Evolutionary conservation across 1,140 invertebrate species (phyloP), one percentile per base, ranked within the genome.

Genomic region (Drosophila erecta): DNA sequence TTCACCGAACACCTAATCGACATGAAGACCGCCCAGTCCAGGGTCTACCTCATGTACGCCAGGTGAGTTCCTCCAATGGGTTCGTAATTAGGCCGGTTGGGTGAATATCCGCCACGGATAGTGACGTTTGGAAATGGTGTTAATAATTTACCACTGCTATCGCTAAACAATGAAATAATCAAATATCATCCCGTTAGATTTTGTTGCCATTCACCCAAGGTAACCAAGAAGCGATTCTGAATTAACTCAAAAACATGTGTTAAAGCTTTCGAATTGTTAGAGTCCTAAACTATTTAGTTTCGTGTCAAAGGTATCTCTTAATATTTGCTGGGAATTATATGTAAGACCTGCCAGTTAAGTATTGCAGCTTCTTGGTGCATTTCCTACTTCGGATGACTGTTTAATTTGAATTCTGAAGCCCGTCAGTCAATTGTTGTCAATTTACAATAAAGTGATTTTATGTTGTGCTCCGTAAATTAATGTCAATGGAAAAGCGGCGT

Each of bases 21-120:
- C 74, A 96, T 98, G 90, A 96, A 96, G 92, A 95, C 94, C 79
- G 95, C 96, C 37, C 97, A 98, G 92, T 96, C 98, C 0, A 93
- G 98, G 79, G 98, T 99, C 0, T 98, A 98, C 83, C 94, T 99
- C 6, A 94, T 99, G 93, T 98, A 98, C 93, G 97, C 98, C 12
- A 96, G 96, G 98, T 98, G 95, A 94, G 61, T 59, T 17, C 47
- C 5, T 6, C 12, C 12, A 44, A 69, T 67, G 43, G 41, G 30
- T 35, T 47, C 62, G 14, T 41, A 64, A 35, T 27, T 27, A 24
- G 24, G 17, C 17, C 17, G 17, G 17, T 17, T 24, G 5, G n/a
- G n/a, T n/a, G n/a, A n/a, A n/a, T n/a, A n/a, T n/a, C n/a, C n/a
- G n/a, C 24, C 24, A 24, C 2, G 5, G 11, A 17, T 10, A 17